Evolutionary conservation across 2,888 invertebrate species (phyloP).

Genomic region (Eilema sororculum): DNA sequence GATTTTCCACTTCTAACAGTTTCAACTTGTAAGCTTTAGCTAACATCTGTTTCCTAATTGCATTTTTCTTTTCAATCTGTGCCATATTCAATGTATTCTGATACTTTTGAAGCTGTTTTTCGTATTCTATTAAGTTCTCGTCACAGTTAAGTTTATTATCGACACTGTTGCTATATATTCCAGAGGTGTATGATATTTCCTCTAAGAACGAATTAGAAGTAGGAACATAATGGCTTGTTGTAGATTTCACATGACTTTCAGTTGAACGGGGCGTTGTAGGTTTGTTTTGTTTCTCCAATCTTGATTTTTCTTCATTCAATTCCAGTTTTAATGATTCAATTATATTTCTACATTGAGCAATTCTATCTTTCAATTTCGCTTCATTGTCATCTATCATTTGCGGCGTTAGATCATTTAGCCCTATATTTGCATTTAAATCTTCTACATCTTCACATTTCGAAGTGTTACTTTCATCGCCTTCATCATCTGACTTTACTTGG

Average conservation of each 20-base stretch:
- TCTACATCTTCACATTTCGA: constrained; percentile 28
- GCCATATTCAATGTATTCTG: constrained; percentile 80
- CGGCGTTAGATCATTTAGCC: constrained; percentile 53
- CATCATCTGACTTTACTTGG: constrained; percentile 20
- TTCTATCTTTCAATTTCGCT: constrained; percentile 72
- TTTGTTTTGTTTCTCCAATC: constrained; percentile 66
- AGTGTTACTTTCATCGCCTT: constrained; percentile 31
- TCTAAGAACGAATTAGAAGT: constrained; percentile 40
- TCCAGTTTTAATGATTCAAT: constrained; percentile 78
- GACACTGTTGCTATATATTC: constrained; percentile 65
- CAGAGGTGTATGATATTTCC: constrained; percentile 43
- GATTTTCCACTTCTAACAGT: constrained; percentile 81
- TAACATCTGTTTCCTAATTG: constrained; percentile 80
- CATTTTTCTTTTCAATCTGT: constrained; percentile 81
- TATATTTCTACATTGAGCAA: constrained; percentile 73
- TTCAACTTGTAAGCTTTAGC: constrained; percentile 80
- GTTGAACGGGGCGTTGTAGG: constrained; percentile 24
- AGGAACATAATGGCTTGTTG: constrained; percentile 39
- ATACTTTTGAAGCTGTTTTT: constrained; percentile 80
- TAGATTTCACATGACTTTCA: constrained; percentile 28
- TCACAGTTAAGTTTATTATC: constrained; percentile 74
- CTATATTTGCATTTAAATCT: constrained; percentile 26
- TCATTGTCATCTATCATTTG: constrained; percentile 70
- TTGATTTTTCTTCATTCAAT: constrained; percentile 74
- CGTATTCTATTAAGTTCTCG: constrained; percentile 78